Evolutionary conservation across 2,888 invertebrate genomes (phyloP), one percentile per base, ranked within the genome.

Genomic region (Caenorhabditis sp.): DNA sequence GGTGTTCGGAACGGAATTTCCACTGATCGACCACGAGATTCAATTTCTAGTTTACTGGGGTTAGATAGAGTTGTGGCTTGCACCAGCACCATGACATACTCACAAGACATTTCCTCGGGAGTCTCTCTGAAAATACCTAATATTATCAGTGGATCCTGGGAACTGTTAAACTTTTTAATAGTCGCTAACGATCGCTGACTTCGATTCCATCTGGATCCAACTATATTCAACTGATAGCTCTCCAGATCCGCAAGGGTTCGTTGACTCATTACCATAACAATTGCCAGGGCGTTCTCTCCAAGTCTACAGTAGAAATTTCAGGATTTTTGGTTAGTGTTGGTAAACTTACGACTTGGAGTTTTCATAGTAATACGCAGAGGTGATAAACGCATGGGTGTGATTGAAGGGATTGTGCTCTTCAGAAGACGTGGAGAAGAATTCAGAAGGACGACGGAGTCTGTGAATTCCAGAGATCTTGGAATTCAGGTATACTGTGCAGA

Each of bases 1-100:
- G 72, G 64, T n/a, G 35, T 50, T 35, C 68, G 56, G 51, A 82
- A 71, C 0, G 85, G 84, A 53, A 85, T 78, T 84, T 58, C 58
- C 35, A 79, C 80, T 18, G 62, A 55, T 0, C 20, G 28, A 13
- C 68, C 80, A 9, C n/a, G 4, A 9, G 80, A 72, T 11, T 68
- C 80, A 6, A 80, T 80, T 35, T 61, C 72, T 15, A 80, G 22
- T 13, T 32, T 68, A 22, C 60, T 20, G 22, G 80, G 80, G 20
- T 69, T 74, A 2, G 24, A 8, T 8, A 80, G 13, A 0, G 68
- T 74, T 37, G 35, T 47, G 3, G 72, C 47, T 69, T 80, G 80
- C 8, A 74, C 74, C n/a, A 74, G 28, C 8, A 60, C 64, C 79
- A 71, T 79, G 1, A 79, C 35, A 26, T 79, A 79, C 26, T 71